Evolutionary conservation across 2,888 invertebrate species (phyloP), one percentile per base, ranked within the genome.

Genomic region (Neoaliturus tenellus): DNA sequence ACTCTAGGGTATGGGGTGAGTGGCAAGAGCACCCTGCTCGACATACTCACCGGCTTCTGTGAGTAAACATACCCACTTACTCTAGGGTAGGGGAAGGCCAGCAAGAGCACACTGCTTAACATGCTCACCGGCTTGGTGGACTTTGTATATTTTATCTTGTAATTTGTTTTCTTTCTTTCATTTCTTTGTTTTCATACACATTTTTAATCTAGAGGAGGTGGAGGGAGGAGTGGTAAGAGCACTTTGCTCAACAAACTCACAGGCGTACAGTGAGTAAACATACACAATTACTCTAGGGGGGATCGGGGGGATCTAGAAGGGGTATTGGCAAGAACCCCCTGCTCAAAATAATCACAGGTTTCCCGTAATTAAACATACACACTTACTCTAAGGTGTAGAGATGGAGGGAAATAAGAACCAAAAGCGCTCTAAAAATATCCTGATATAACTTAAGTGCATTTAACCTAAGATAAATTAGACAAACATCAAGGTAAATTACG

Each of bases 211-310:
- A n/a, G n/a, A n/a, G n/a, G n/a, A n/a, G n/a, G n/a, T n/a, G n/a
- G n/a, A n/a, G n/a, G n/a, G 0, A 95, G 95, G 8, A 95, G 94
- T 10, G 94, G 95, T 31, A 92, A 89, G 85, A 87, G 87, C 14
- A 86, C 88, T 10, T 87, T 89, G 12, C 91, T 92, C 90, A 92
- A 92, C 88, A 91, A 92, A 69, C 89, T 92, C 23, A 91, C 92
- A 44, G 92, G 92, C 35, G 92, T 92, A 89, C 90, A 91, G 92
- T 92, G 88, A 88, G 89, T 87, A 28, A 17, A n/a, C n/a, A n/a
- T n/a, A n/a, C n/a, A n/a, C n/a, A n/a, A n/a, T n/a, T n/a, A n/a
- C 89, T 92, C 23, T 91, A 92, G 44, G 5, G 8, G n/a, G n/a
- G 4, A 51, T 51, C 8, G 92, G 92, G 39, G 92, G n/a, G n/a